Conservation (phyloP, 2,113 vertebrate species). For the Chinchilla lanigera region DNA sequence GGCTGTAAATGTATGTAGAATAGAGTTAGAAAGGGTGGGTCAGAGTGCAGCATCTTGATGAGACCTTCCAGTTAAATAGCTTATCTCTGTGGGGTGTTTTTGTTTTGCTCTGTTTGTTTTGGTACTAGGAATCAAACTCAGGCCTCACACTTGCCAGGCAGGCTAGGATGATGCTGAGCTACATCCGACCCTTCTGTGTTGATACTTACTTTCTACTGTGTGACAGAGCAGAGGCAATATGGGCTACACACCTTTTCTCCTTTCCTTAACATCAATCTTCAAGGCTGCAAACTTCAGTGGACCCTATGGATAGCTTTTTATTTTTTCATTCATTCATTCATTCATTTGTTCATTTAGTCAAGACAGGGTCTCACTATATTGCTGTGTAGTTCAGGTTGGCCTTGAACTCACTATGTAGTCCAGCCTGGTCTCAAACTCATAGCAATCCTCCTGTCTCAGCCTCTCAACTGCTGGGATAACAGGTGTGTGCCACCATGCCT, state of each 20-base stretch:
- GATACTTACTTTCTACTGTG: fast-evolving
- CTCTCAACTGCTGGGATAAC: not conserved
- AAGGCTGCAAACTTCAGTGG: fast-evolving
- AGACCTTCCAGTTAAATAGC: not conserved
- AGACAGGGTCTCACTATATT: not conserved
- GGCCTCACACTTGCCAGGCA: too few species aligned
- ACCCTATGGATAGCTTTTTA: not conserved
- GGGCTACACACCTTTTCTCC: not conserved
- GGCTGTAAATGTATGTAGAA: not conserved
- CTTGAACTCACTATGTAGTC: not conserved
- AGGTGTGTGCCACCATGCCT: not conserved
- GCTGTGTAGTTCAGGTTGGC: not conserved
- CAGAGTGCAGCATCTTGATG: too few species aligned
- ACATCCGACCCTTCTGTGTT: too few species aligned
- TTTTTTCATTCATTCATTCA: not conserved
- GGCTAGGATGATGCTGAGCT: too few species aligned
- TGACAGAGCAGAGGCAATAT: too few species aligned
- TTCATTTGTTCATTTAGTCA: not conserved
- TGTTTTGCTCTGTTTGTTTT: too few species aligned
- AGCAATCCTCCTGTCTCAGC: not conserved
- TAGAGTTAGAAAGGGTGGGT: too few species aligned
- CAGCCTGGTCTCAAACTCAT: not conserved
- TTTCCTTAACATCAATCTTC: not conserved
- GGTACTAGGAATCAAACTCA: too few species aligned
- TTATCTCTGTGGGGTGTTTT: not conserved